phyloP scores from a whole-genome alignment of 2,888 invertebrate species.

The Norana najaformis region DNA sequence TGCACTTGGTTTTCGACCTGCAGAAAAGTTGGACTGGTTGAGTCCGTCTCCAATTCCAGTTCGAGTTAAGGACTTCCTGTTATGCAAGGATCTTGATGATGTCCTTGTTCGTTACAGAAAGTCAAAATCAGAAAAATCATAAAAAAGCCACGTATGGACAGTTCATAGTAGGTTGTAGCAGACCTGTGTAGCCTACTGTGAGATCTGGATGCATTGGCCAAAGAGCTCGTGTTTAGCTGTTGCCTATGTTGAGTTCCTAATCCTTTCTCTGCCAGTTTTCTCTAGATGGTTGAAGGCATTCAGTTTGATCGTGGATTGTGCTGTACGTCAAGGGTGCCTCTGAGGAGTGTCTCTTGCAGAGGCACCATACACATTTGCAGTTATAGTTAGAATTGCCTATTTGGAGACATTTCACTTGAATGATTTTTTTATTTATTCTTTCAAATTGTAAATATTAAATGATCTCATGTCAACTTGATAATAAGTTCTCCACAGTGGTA shows the following conservation, averaged over 20 bases:
- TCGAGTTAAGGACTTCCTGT: constrained; percentile 16
- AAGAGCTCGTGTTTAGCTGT: not conserved
- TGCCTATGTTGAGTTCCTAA: not conserved
- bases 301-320: not conserved
- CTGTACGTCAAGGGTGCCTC: not conserved
- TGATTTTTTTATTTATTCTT: too few species aligned
- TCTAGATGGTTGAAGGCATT: not conserved
- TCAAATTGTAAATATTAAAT: too few species aligned
- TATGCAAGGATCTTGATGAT: not conserved
- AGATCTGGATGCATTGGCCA: not conserved
- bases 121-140: too few species aligned
- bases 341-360: not conserved
- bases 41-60: not conserved
- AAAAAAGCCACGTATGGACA: not conserved
- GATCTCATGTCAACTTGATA: too few species aligned
- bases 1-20: constrained; percentile 16
- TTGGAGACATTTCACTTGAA: too few species aligned
- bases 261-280: not conserved
- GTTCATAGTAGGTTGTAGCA: not conserved
- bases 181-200: too few species aligned
- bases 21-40: not conserved
- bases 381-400: too few species aligned
- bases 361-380: too few species aligned
- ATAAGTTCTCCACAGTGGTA: too few species aligned
- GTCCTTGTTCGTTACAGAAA: not conserved